phyloP scores from a whole-genome alignment of 2,797 vertebrate genomes.

The Ptychobarbus kaznakovi region DNA sequence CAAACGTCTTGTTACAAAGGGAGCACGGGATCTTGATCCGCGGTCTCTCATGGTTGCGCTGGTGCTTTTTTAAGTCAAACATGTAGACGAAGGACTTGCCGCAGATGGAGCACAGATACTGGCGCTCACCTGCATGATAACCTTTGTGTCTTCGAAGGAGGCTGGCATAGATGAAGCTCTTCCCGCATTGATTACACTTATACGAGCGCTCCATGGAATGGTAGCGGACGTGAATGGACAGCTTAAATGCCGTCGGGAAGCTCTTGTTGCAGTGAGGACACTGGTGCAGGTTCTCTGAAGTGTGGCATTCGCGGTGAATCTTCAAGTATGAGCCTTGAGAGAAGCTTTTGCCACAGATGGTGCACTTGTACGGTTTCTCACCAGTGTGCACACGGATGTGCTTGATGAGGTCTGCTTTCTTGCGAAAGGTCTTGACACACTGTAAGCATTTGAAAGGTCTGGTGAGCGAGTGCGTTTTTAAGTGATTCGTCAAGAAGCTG shows the following conservation, averaged over 20 bases:
- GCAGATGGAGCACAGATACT: slow-evolving; percentile 74
- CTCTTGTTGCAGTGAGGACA: slow-evolving; percentile 77
- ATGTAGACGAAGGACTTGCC: slow-evolving; percentile 79
- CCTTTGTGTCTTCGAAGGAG: slow-evolving; percentile 76
- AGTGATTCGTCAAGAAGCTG: slow-evolving; percentile 80
- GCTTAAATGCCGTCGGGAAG: slow-evolving; percentile 79
- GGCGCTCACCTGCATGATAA: slow-evolving; percentile 78
- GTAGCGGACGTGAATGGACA: slow-evolving; percentile 79
- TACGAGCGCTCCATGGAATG: slow-evolving; percentile 81
- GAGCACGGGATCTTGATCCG: slow-evolving; percentile 67
- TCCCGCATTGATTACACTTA: slow-evolving; percentile 80
- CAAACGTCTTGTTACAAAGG: slow-evolving; percentile 77
- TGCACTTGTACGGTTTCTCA: slow-evolving; percentile 77
- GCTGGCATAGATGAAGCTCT: slow-evolving; percentile 77
- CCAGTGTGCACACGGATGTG: slow-evolving; percentile 81
- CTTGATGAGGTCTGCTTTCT: slow-evolving; percentile 74
- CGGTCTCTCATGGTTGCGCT: slow-evolving; percentile 70
- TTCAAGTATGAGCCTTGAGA: slow-evolving; percentile 59
- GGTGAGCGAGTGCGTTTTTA: slow-evolving; percentile 77
- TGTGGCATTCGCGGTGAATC: slow-evolving; percentile 54
- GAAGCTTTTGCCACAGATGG: slow-evolving; percentile 58
- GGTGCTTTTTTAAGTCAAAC: slow-evolving; percentile 79
- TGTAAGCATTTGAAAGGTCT: slow-evolving; percentile 76
- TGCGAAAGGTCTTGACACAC: slow-evolving; percentile 80
- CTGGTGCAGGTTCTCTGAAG: slow-evolving; percentile 60